These are phyloP conservation scores for Bombyx mandarina DNA, from an alignment of 1,140 invertebrate species.

Conservation along the genomic window DNA sequence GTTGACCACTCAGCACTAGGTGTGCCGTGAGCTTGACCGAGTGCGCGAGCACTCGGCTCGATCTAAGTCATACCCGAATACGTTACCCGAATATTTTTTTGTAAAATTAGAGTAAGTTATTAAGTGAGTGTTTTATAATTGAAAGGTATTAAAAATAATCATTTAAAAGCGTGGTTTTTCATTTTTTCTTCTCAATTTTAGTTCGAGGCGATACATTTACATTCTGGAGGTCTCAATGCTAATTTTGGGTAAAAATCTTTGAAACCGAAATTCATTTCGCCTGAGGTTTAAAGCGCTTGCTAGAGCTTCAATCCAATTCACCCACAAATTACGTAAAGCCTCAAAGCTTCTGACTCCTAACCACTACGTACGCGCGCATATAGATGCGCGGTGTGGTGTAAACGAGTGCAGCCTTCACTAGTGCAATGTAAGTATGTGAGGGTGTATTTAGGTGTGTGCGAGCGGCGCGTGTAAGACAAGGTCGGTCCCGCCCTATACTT, in stretches of 20 bases:
- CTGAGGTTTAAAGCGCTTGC: conserved; percentile 34
- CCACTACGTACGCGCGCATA: conserved; percentile 30
- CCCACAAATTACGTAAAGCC: conserved; percentile 61
- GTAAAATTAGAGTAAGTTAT: no score
- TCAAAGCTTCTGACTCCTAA: conserved; percentile 52
- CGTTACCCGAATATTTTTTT: no score
- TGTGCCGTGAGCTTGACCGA: no score
- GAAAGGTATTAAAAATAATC: no score
- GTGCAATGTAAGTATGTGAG: conserved; percentile 50
- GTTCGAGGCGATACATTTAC: no score
- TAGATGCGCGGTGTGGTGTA: conserved; percentile 32
- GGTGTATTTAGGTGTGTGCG: conserved; percentile 22
- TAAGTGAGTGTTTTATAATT: no score
- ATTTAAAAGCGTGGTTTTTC: no score
- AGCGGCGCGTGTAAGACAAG: conserved; percentile 40
- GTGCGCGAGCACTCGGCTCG: no score
- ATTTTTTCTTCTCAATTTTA: no score
- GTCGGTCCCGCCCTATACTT: conserved; percentile 16
- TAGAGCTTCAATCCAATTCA: conserved; percentile 54
- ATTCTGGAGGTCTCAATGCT: no score
- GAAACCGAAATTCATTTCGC: conserved; percentile 32
- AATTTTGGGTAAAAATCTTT: conserved; percentile 5
- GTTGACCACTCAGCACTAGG: no score
- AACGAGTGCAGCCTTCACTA: conserved; percentile 49
- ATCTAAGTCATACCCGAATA: no score